A percentile compares a stretch with the other conserved stretches of the same genome.
Evolutionary conservation across 2,113 vertebrate species (phyloP).

Genomic region (Oophaga pumilio): DNA sequence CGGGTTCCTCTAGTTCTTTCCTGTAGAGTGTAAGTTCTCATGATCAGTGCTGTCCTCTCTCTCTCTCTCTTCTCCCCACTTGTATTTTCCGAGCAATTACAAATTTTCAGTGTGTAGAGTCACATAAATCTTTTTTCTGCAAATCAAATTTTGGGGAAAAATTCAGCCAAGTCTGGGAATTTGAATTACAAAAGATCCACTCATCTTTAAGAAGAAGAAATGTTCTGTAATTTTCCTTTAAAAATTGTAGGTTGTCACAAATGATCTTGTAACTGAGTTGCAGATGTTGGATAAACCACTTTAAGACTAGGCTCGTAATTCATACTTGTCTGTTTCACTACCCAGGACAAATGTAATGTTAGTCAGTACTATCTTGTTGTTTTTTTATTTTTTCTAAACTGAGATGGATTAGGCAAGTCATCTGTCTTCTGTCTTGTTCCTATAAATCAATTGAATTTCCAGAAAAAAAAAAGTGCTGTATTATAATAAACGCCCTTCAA

Average conservation of each 20-base stretch:
- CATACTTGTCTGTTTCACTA: conserved; percentile 9
- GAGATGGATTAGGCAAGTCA: conserved; percentile 37
- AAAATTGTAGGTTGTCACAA: neutral
- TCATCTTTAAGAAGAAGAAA: neutral
- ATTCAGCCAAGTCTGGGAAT: no score
- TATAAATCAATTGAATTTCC: conserved; percentile 52
- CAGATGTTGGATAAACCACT: neutral
- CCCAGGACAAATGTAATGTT: conserved; percentile 25
- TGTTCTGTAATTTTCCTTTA: neutral
- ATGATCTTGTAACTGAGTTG: neutral
- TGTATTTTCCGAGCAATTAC: no score
- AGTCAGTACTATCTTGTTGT: conserved; percentile 34
- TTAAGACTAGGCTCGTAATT: neutral
- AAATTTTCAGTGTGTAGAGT: no score
- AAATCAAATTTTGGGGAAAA: no score
- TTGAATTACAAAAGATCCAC: no score
- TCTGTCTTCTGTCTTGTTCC: conserved; percentile 50
- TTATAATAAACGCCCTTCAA: conserved; percentile 66
- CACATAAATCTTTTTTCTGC: no score
- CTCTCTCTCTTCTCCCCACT: no score
- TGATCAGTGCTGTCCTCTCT: no score
- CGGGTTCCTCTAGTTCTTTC: no score
- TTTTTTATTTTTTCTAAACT: conserved; percentile 25
- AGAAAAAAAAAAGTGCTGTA: conserved; percentile 48
- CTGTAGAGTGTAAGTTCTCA: no score